Evolutionary conservation across 1,140 invertebrate species (phyloP).

Genomic region (Druon quercuslanigerum): DNA sequence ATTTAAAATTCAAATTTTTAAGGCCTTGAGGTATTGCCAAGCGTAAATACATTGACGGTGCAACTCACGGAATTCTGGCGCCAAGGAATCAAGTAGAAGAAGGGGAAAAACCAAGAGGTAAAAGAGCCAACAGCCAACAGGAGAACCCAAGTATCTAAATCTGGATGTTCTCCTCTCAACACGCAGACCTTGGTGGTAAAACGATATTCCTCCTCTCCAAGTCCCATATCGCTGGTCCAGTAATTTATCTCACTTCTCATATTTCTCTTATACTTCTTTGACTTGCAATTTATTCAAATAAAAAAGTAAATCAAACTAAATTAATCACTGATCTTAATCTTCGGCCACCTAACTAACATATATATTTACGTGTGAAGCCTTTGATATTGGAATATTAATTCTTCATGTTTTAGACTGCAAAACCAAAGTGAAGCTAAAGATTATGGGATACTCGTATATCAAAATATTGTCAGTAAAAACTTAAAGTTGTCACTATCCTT

Average conservation of each 20-base stretch:
- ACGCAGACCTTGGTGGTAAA: slow-evolving; percentile 28
- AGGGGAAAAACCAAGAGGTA: slow-evolving; percentile 31
- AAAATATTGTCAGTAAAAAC: no score
- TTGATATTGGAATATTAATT: no score
- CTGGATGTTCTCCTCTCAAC: slow-evolving; percentile 31
- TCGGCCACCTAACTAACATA: no score
- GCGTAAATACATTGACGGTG: slow-evolving; percentile 47
- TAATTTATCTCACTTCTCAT: slow-evolving; percentile 25
- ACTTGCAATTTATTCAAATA: not conserved
- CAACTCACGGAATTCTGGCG: slow-evolving; percentile 53
- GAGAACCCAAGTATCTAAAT: not conserved
- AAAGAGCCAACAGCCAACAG: slow-evolving; percentile 20
- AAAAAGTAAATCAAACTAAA: not conserved
- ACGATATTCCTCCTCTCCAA: slow-evolving; percentile 19
- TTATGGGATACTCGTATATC: no score
- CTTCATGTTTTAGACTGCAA: no score
- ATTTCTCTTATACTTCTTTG: not conserved
- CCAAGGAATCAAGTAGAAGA: slow-evolving; percentile 45
- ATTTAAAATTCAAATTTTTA: slow-evolving; percentile 38
- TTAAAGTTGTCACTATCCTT: not conserved
- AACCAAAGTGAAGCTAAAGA: no score
- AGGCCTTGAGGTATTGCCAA: slow-evolving; percentile 42
- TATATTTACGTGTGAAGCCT: no score
- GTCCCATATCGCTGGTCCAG: slow-evolving; percentile 6
- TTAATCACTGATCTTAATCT: not conserved